phyloP scores from a whole-genome alignment of 1,140 invertebrate genomes.

The Hyles vespertilio region DNA sequence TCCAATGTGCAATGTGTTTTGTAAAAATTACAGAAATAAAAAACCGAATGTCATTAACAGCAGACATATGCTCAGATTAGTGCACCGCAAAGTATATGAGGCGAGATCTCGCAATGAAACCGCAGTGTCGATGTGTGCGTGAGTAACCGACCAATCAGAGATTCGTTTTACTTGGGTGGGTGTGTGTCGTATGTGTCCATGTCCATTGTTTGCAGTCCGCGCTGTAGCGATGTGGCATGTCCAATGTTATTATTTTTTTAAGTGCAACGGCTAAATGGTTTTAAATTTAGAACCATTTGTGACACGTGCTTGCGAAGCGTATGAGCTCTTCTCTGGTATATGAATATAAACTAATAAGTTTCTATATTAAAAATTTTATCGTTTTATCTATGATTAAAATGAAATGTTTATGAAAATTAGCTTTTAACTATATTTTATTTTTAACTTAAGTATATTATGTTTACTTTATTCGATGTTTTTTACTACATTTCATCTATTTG shows the following conservation, averaged over 20 bases:
- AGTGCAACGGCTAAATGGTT: conserved; percentile 3
- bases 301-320: conserved; percentile 3
- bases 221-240: conserved; percentile 22
- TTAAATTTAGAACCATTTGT: conserved; percentile 2
- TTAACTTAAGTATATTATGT: too few relatives aligned
- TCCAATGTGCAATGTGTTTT: too few relatives aligned
- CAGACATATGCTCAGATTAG: conserved; percentile 27
- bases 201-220: conserved; percentile 30
- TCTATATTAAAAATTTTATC: too few relatives aligned
- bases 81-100: conserved; percentile 31
- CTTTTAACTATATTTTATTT: too few relatives aligned
- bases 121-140: conserved; percentile 24
- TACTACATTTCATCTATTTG: too few relatives aligned
- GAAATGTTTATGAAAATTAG: too few relatives aligned
- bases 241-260: conserved; percentile 27
- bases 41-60: too few relatives aligned
- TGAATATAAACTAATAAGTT: too few relatives aligned
- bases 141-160: conserved; percentile 5
- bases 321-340: not conserved
- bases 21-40: too few relatives aligned
- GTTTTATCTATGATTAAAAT: too few relatives aligned
- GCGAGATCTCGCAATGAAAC: conserved; percentile 30
- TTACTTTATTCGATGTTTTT: too few relatives aligned
- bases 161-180: conserved; percentile 17
- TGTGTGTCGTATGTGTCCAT: conserved; percentile 10